Evolutionary conservation across 2,113 vertebrate species (phyloP).

Genomic region (Pipra filicauda): DNA sequence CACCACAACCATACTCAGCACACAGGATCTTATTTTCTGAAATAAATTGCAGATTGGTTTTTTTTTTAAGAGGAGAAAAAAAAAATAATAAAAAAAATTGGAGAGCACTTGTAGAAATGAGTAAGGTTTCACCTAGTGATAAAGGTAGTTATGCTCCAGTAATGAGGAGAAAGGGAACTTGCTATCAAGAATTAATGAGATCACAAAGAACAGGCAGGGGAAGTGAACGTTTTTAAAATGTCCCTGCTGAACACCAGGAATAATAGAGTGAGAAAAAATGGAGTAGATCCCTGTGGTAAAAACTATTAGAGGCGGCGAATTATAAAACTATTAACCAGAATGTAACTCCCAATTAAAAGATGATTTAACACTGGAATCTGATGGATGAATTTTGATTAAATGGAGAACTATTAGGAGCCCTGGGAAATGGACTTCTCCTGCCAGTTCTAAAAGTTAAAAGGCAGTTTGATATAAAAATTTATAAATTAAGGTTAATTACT

Average conservation of each 20-base stretch:
- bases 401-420: constrained; percentile 94
- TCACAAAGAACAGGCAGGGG: constrained; percentile 78
- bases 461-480: constrained; percentile 95
- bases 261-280: constrained; percentile 89
- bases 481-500: constrained; percentile 99
- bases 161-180: constrained; percentile 73
- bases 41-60: not conserved
- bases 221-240: constrained; percentile 68
- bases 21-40: not conserved
- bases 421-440: constrained; percentile 89
- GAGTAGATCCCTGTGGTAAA: constrained; percentile 97
- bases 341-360: constrained; percentile 99
- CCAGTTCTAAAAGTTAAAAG: constrained; percentile 90
- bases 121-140: constrained; percentile 50
- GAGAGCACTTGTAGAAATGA: constrained; percentile 31
- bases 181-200: constrained; percentile 79
- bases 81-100: not conserved
- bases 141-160: constrained; percentile 60
- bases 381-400: constrained; percentile 99
- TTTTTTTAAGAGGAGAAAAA: not conserved
- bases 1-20: not conserved
- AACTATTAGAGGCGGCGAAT: constrained; percentile 96
- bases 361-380: constrained; percentile 99
- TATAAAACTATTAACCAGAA: constrained; percentile 99
- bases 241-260: constrained; percentile 77